These are phyloP conservation scores for Pseudorhombus dupliciocellatus DNA, from an alignment of 2,113 vertebrate species.

Conservation along the genomic window DNA sequence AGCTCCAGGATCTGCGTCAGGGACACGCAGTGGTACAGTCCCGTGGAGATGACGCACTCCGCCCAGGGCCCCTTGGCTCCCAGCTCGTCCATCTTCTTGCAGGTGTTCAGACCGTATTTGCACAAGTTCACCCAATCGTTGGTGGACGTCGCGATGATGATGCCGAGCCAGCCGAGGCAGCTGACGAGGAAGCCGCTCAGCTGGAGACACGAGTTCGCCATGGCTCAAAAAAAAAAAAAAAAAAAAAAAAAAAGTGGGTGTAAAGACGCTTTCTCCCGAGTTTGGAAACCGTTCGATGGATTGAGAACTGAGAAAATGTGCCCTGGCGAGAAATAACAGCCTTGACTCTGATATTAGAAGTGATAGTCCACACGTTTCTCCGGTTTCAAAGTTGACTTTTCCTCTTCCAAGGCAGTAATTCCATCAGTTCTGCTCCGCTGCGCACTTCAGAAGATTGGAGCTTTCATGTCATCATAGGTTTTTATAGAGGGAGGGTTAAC, in stretches of 20 bases:
- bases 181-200: slow-evolving; percentile 89
- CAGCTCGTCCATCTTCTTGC: slow-evolving; percentile 93
- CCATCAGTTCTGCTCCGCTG: slow-evolving; percentile 37
- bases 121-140: slow-evolving; percentile 96
- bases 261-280: slow-evolving; percentile 10
- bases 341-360: background rate
- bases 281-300: slow-evolving; percentile 25
- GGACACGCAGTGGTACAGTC: slow-evolving; percentile 91
- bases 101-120: slow-evolving; percentile 91
- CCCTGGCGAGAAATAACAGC: background rate
- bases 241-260: background rate
- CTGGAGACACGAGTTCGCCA: slow-evolving; percentile 92
- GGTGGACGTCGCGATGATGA: slow-evolving; percentile 91
- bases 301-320: background rate
- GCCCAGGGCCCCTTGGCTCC: slow-evolving; percentile 93
- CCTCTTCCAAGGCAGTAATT: slow-evolving; percentile 15
- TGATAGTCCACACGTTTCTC: slow-evolving; percentile 55
- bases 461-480: slow-evolving; percentile 27
- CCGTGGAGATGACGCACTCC: slow-evolving; percentile 91
- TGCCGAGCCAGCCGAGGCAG: slow-evolving; percentile 91
- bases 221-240: slow-evolving; percentile 53
- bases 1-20: slow-evolving; percentile 93
- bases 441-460: slow-evolving; percentile 27
- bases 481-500: slow-evolving; percentile 60
- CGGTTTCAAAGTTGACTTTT: slow-evolving; percentile 30